Base-by-base conservation (phyloP, 2,888 invertebrate species). In the Salticus scenicus region DNA sequence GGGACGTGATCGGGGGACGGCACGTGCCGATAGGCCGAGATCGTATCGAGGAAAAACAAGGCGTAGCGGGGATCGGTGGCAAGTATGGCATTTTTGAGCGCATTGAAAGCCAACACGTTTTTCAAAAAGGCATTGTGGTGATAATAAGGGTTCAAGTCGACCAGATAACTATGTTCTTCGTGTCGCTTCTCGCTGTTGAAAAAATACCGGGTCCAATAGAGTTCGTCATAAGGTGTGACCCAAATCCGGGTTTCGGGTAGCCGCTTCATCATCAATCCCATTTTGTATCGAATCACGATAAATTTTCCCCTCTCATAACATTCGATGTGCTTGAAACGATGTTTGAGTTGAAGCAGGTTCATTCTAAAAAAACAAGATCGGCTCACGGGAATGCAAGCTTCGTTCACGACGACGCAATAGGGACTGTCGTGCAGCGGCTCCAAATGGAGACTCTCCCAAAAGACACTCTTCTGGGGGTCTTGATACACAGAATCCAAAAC, bases 301-400 rank as follows among this genome's bases (percentile, higher is more conserved):
- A 37, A 37, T 4, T 71, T n/a, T n/a, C 71, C 78, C 1, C 24
- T 0, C 10, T 37, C 17, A 14, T 24, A 71, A 24, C 71, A 79
- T 42, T 79, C 71, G 5, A 72, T 28, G 5, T 28, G 14, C 5
- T 1, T 1, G 14, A 71, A 63, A 0, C 1, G 2, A 5, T 2
- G n/a, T 24, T 79, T 79, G 4, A 71, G 24, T 7, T 17, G 10
- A 0, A 42, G 0, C 0, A 78, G n/a, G 17, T 47, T 14, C 8
- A 79, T 10, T 0, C 64, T 2, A 0, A 20, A n/a, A 24, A 64
- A 79, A 41, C 64, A 42, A 4, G 24, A n/a, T 14, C 17, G 2
- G 5, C 66, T 66, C 0, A 80, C 73, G 0, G 79, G 79, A 12
- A 80, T 24, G 33, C 79, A 80, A 1, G 79, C 73, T 66, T 66